Conservation (phyloP, 2,113 vertebrate species). For the Eclectus roratus region DNA sequence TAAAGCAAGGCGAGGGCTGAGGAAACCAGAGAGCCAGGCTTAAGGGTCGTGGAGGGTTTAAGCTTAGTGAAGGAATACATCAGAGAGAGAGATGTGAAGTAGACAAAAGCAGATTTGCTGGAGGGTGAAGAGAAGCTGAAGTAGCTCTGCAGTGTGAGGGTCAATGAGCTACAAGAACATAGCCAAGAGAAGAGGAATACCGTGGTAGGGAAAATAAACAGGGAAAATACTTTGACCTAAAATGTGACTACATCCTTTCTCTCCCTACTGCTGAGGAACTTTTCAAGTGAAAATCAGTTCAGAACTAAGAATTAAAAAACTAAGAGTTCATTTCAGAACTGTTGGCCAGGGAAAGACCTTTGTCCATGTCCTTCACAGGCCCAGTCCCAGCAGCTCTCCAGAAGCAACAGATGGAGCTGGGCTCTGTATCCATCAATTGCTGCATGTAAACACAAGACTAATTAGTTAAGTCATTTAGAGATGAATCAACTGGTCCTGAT, state of each 20-base stretch:
- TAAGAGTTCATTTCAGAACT: background rate
- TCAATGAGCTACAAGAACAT: background rate
- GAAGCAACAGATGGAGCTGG: background rate
- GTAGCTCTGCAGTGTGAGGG: background rate
- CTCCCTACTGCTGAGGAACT: background rate
- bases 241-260: background rate
- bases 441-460: rapidly evolving
- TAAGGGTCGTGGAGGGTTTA: rapidly evolving
- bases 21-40: background rate
- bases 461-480: rapidly evolving
- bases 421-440: background rate
- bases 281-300: background rate
- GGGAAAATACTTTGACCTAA: background rate
- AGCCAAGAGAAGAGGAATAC: background rate
- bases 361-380: rapidly evolving
- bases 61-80: background rate
- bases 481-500: rapidly evolving
- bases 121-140: background rate
- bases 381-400: too few relatives aligned
- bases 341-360: background rate
- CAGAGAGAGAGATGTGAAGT: rapidly evolving
- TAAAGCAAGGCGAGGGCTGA: background rate
- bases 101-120: background rate
- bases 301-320: background rate
- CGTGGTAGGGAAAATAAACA: background rate